A percentile compares a stretch with the other conserved stretches of the same genome.
Evolutionary conservation across 2,797 vertebrate species (phyloP).

Genomic region (Salarias fasciatus): DNA sequence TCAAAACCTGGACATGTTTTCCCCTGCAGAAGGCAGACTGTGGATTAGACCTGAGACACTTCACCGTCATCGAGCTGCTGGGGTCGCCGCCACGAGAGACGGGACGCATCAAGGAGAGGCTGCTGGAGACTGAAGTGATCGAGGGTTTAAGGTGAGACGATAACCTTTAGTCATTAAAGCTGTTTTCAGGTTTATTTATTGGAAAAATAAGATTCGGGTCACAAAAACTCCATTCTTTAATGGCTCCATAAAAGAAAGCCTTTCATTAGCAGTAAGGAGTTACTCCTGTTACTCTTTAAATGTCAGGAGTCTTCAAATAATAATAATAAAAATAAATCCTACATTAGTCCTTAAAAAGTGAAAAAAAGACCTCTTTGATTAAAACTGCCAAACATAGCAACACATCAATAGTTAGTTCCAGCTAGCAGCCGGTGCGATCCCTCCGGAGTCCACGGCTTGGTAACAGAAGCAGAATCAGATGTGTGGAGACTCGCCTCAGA

Average conservation of each 20-base stretch:
- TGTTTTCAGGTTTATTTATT: constrained; percentile 1
- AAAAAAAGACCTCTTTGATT: constrained; percentile 18
- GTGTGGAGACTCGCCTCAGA: neutral
- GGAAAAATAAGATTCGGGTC: neutral
- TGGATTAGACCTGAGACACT: constrained; percentile 89
- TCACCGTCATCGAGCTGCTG: constrained; percentile 91
- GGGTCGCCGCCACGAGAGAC: constrained; percentile 87
- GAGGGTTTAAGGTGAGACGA: constrained; percentile 89
- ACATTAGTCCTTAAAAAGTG: constrained; percentile 12
- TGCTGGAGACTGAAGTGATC: constrained; percentile 84
- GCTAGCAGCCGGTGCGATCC: neutral
- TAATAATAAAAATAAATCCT: constrained; percentile 22
- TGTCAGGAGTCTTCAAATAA: constrained; percentile 12
- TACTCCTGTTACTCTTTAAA: constrained; percentile 28
- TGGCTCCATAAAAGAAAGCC: neutral
- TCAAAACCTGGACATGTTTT: too few species aligned
- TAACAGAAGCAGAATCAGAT: constrained; percentile 2
- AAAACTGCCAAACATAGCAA: constrained; percentile 31
- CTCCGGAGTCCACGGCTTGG: neutral
- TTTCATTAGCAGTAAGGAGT: constrained; percentile 4
- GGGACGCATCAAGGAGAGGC: constrained; percentile 89
- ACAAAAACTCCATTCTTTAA: constrained; percentile 12
- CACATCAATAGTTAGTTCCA: neutral
- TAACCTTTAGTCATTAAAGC: neutral
- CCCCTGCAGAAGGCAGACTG: constrained; percentile 86